Conservation (phyloP, 2,113 vertebrate genomes). For the Rhipidura dahli region DNA sequence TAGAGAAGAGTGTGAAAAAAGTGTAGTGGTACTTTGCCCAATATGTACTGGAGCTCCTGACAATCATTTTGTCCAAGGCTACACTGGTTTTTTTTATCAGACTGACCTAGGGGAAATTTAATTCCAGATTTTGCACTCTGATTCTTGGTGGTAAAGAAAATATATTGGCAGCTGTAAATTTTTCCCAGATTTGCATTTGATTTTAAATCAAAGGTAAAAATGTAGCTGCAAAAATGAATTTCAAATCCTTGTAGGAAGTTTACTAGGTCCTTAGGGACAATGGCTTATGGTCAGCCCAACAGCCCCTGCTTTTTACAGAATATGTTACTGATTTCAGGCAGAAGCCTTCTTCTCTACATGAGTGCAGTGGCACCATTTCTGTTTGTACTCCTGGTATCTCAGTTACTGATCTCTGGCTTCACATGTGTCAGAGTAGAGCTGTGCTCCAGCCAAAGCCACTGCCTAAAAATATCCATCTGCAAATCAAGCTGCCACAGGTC, state of each 20-base stretch:
- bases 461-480: not conserved
- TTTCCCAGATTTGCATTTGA: not conserved
- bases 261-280: not conserved
- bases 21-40: not conserved
- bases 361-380: not conserved
- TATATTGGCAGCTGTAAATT: not conserved
- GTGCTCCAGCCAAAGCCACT: not conserved
- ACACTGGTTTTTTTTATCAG: not conserved
- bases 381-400: accelerated
- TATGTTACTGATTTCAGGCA: not conserved
- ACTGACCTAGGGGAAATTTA: not conserved
- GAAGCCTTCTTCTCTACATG: not conserved
- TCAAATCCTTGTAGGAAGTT: not conserved
- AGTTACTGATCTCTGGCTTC: not conserved
- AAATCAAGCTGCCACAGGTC: not conserved
- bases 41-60: not conserved
- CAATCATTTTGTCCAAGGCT: not conserved
- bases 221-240: not conserved
- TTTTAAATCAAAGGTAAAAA: not conserved
- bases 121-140: not conserved
- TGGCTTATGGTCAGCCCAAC: not conserved
- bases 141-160: not conserved
- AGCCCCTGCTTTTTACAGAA: not conserved
- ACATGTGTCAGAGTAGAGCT: not conserved
- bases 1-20: not conserved